phyloP scores from a whole-genome alignment of 1,140 invertebrate genomes.

The Muscidifurax raptorellus region DNA sequence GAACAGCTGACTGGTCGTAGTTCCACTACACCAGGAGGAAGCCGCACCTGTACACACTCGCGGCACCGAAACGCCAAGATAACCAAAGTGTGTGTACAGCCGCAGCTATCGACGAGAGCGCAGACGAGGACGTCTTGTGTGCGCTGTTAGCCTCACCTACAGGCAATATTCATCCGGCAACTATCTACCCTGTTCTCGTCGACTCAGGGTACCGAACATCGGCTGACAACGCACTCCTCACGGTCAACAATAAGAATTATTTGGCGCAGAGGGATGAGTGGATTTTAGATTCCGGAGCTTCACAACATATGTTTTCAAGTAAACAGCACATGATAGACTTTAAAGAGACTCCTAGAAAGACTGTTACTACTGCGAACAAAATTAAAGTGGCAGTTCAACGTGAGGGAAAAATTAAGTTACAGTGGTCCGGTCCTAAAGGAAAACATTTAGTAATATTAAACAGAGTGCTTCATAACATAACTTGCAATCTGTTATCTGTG shows the following conservation, averaged over 20 bases:
- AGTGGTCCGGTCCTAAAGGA: not conserved
- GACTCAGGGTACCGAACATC: not conserved
- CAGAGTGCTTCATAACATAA: not conserved
- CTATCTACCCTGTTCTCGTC: not conserved
- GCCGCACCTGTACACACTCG: too few relatives aligned
- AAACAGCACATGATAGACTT: not conserved
- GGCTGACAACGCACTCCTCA: not conserved
- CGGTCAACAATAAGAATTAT: not conserved
- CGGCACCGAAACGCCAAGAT: too few relatives aligned
- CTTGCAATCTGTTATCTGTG: not conserved
- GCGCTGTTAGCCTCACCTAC: not conserved
- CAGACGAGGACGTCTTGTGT: not conserved
- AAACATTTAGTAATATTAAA: not conserved
- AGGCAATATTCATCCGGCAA: not conserved
- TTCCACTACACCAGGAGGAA: too few relatives aligned
- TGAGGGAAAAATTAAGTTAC: not conserved
- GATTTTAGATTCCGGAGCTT: constrained; percentile 2
- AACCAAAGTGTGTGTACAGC: not conserved
- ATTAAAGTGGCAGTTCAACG: not conserved
- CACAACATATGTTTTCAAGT: not conserved
- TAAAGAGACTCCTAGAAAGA: not conserved
- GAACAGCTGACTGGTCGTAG: too few relatives aligned
- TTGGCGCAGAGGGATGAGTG: not conserved
- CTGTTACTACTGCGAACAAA: not conserved
- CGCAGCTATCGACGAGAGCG: not conserved